phyloP scores from a whole-genome alignment of 2,113 vertebrate genomes.

The Ia io region DNA sequence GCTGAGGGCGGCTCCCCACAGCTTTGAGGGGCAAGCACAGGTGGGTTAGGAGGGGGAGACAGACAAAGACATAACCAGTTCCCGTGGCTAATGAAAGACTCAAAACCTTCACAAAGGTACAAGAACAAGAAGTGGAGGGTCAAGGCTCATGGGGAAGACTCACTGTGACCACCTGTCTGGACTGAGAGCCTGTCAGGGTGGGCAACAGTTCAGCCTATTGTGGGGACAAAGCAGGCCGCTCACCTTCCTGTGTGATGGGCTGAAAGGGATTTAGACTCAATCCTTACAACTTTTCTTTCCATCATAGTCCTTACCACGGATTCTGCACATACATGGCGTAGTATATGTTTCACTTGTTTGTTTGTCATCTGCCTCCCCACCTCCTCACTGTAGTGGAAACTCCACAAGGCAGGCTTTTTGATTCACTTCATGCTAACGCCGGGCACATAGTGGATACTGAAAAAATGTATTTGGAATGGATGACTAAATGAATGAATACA shows the following conservation, averaged over 20 bases:
- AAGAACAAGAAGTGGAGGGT: neutral
- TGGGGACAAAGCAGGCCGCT: neutral
- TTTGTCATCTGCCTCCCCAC: neutral
- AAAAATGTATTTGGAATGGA: neutral
- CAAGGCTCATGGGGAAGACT: neutral
- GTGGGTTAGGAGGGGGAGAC: neutral
- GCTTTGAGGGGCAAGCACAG: too few relatives aligned
- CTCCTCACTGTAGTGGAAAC: neutral
- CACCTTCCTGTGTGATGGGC: neutral
- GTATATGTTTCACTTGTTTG: neutral
- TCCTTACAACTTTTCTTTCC: neutral
- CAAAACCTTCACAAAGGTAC: neutral
- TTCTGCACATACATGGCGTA: fast-evolving
- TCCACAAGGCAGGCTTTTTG: neutral
- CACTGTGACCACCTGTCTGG: fast-evolving
- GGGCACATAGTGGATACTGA: neutral
- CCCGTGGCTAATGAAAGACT: neutral
- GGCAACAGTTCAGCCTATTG: fast-evolving
- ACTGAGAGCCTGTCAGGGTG: neutral
- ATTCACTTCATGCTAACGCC: neutral
- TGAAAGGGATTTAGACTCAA: too few relatives aligned
- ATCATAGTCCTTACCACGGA: neutral
- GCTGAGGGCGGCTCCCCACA: neutral
- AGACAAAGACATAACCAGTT: neutral
- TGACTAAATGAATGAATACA: neutral